Percentiles rank a stretch among this genome's conserved stretches.
Conservation (phyloP, 2,888 invertebrate species). For the Hoplodrina ambigua region DNA sequence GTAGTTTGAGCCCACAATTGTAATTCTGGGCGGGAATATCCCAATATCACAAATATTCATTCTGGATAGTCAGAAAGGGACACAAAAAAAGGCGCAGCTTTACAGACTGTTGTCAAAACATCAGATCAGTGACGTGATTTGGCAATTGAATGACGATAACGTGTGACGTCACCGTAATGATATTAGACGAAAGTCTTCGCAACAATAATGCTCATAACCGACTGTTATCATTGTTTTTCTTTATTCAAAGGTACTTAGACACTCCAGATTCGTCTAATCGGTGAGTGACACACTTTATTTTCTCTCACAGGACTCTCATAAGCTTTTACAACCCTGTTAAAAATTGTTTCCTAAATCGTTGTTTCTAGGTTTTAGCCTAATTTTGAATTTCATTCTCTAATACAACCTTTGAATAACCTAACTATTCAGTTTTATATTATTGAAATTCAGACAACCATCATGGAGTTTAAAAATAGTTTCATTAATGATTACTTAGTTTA, state of each 20-base stretch:
- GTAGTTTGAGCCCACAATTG: conserved; percentile 48
- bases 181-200: conserved; percentile 22
- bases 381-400: conserved; percentile 56
- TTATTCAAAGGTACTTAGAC: conserved; percentile 18
- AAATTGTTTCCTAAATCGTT: conserved; percentile 43
- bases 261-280: rapidly evolving
- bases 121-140: conserved; percentile 51
- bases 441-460: conserved; percentile 48
- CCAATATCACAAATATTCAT: conserved; percentile 42
- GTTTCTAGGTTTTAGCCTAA: conserved; percentile 39
- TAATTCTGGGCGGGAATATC: conserved; percentile 18
- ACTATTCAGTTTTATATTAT: conserved; percentile 39
- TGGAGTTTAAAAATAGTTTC: conserved; percentile 33
- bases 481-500: conserved; percentile 40
- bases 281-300: conserved; percentile 9
- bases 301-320: conserved; percentile 3
- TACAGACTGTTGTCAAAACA: conserved; percentile 24
- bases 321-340: conserved; percentile 20
- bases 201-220: conserved; percentile 52
- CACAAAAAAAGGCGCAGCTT: conserved; percentile 50
- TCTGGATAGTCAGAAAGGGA: conserved; percentile 57
- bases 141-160: conserved; percentile 50
- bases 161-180: conserved; percentile 37
- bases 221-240: conserved; percentile 29
- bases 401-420: conserved; percentile 50